These are phyloP conservation scores for Alouatta palliata DNA, from an alignment of 2,113 vertebrate genomes.

Conservation along the genomic window DNA sequence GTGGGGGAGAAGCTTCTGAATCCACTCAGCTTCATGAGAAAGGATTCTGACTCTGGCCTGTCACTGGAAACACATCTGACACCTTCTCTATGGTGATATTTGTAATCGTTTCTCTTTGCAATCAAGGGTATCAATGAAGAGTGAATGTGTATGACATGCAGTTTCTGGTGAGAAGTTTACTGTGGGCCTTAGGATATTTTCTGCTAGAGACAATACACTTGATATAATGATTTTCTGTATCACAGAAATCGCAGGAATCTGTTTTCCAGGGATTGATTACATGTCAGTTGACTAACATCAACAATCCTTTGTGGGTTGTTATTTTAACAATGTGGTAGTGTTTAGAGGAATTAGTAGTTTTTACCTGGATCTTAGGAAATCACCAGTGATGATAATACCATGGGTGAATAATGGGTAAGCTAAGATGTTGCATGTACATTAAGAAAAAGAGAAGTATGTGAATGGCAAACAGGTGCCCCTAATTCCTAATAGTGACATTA, in stretches of 20 bases:
- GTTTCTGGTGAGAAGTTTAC: neutral
- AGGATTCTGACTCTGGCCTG: conserved; percentile 70
- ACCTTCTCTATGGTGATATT: neutral
- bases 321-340: neutral
- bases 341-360: conserved; percentile 12
- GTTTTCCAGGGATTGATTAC: neutral
- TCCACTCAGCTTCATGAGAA: neutral
- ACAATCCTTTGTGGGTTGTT: neutral
- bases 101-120: neutral
- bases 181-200: neutral
- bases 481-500: neutral
- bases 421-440: neutral
- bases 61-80: conserved; percentile 56
- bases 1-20: neutral
- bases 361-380: conserved; percentile 45
- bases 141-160: neutral
- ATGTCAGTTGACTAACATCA: neutral
- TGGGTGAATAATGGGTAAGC: neutral
- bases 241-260: conserved; percentile 52
- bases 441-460: neutral
- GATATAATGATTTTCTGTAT: conserved; percentile 7
- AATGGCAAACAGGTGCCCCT: neutral
- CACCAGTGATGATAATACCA: neutral
- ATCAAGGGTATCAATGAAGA: neutral
- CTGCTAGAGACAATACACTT: neutral